Evolutionary conservation across 2,888 invertebrate genomes (phyloP), one percentile per base, ranked within the genome.

Genomic region (Melangyna quadrimaculata): DNA sequence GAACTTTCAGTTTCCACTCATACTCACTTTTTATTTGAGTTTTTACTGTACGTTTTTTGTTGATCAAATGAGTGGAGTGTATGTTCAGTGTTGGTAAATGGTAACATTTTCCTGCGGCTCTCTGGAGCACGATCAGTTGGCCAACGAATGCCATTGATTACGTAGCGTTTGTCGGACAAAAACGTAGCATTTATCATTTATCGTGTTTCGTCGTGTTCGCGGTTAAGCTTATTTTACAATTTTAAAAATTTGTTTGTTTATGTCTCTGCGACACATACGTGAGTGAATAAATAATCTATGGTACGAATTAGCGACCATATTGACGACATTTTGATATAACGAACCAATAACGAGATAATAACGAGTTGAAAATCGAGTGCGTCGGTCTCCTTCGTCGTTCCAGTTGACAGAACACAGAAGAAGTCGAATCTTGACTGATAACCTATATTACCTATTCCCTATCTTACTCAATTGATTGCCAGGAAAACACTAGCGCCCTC

Each of bases 61-160:
- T 24, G 32, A 29, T 53, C 32, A 65, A 79, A 69, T 78, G 63
- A 51, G 40, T 48, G 22, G 1, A 17, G 19, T 48, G 48, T 35
- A 14, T 8, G 35, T 57, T 57, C 22, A 37, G 59, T n/a, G 37
- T 24, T 59, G 3, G 3, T 35, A 35, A 35, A 59, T 59, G 3
- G 3, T 35, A 35, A 35, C 35, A 59, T 72, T 65, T 70, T 57
- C 17, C 40, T 75, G 40, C 7, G 51, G 12, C 86, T 81, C 86
- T 86, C 81, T 77, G 77, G 86, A 86, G 73, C 63, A 35, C 69
- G 86, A 86, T 86, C 79, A 79, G 67, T 86, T 69, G 86, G 77
- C 86, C 77, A 63, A 69, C 86, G 86, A 77, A 81, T 71, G 86
- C 77, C 86, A 78, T 78, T 81, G 77, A 77, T 72, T 77, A 77